Conservation (phyloP, 2,797 vertebrate species). For the Cichlasoma orientale region DNA sequence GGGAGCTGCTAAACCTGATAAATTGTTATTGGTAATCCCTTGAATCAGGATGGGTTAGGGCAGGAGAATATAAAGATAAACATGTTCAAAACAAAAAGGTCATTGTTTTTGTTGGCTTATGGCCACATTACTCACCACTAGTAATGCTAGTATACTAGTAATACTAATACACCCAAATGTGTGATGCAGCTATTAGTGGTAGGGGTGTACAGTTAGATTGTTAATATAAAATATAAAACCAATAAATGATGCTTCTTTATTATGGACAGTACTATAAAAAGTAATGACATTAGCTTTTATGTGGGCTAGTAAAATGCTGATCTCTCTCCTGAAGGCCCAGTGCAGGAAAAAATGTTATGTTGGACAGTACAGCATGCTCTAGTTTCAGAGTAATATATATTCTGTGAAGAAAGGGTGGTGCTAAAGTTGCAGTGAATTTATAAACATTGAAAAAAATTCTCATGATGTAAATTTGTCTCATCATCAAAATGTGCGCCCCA, state of each 20-base stretch:
- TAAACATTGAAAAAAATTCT: conserved; percentile 21
- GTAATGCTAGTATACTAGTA: no score
- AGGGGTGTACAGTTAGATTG: background rate
- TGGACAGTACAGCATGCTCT: background rate
- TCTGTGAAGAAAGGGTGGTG: background rate
- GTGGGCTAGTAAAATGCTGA: background rate
- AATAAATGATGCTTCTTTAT: background rate
- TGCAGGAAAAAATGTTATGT: background rate
- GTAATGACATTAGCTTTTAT: background rate
- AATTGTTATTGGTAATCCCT: background rate
- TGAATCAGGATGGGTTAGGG: background rate
- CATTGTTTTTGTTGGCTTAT: background rate
- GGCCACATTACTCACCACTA: background rate
- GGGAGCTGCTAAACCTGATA: background rate
- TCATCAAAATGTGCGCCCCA: conserved; percentile 6
- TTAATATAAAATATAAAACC: background rate
- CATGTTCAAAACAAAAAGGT: background rate
- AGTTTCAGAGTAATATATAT: background rate
- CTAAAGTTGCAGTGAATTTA: background rate
- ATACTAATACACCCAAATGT: background rate
- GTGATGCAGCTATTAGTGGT: background rate
- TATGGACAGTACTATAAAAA: background rate
- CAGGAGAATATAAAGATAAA: background rate
- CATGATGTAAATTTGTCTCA: conserved; percentile 19
- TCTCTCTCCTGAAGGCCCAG: background rate